Base-by-base conservation (phyloP, 2,113 vertebrate genomes). In the Limanda limanda region DNA sequence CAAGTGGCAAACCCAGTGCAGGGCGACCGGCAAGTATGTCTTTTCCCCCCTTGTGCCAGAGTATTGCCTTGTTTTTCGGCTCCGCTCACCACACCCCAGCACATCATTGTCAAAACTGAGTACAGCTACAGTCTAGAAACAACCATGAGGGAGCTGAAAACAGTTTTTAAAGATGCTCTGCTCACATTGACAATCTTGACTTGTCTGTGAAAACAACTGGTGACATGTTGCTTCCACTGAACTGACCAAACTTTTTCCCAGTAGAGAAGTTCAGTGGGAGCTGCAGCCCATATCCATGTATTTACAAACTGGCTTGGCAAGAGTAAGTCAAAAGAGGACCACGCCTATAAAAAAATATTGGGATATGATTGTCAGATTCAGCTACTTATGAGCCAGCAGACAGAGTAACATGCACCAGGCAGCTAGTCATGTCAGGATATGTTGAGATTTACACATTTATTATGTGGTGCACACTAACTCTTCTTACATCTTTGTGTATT, bases 11-110 rank as follows among this genome's bases (percentile, higher is more conserved):
- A 89, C 80, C 79, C 81, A 90, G 86, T 83, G 89, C 91, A 90
- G 86, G 89, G 86, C 85, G 76, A 91, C 87, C 48, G 89, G 89
- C 88, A 92, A 91, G 88, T 91, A 92, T 91, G 89, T 91, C 81
- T 89, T 87, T 80, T 89, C 87, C 86, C 83, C 84, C 86, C 78
- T 86, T 90, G 84, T 90, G 89, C 88, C 82, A 84, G 83, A 90
- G 89, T 90, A 90, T 79, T 86, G 78, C 84, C 83, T 89, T 87
- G 89, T 90, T 88, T 90, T 90, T 87, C 81, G 74, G 89, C 84
- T 92, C 85, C 82, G 83, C 86, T 86, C 86, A 75, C 77, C 63
- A 77, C 88, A 90, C 65, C 70, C 73, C 56, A 79, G 69, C 81
- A 85, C 77, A 91, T 74, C 0, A 48, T 52, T 61, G 70, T 70